phyloP scores from a whole-genome alignment of 2,888 invertebrate species.

The Desoria tigrina region DNA sequence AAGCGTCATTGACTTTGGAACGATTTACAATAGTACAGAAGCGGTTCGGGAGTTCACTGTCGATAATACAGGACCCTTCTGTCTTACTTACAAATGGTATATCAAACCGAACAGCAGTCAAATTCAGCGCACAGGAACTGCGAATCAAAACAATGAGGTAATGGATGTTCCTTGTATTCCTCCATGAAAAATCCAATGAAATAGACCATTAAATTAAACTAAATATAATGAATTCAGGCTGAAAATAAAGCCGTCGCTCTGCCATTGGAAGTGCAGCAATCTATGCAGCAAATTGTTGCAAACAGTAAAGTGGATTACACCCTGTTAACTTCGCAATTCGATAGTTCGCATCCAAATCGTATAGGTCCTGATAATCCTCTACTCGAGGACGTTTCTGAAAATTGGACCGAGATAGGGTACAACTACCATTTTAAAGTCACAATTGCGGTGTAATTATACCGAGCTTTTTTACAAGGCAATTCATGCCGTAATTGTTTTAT shows the following conservation, averaged over 20 bases:
- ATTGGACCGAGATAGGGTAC: too few relatives aligned
- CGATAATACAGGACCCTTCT: conserved; percentile 34
- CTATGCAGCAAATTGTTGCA: not conserved
- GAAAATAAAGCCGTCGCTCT: not conserved
- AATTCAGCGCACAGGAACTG: not conserved
- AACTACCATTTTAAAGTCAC: too few relatives aligned
- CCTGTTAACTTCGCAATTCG: not conserved
- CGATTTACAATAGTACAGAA: conserved; percentile 38
- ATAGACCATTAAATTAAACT: not conserved
- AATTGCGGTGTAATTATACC: too few relatives aligned
- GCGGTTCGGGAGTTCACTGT: conserved; percentile 40
- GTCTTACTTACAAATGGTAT: conserved; percentile 44
- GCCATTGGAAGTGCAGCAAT: not conserved
- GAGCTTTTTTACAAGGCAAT: too few relatives aligned
- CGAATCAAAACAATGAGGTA: not conserved
- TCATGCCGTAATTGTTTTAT: too few relatives aligned
- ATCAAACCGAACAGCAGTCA: conserved; percentile 35
- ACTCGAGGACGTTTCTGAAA: too few relatives aligned
- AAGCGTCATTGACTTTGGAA: conserved; percentile 34
- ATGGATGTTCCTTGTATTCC: not conserved
- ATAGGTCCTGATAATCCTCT: too few relatives aligned
- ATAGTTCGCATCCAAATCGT: too few relatives aligned
- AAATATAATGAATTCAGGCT: not conserved
- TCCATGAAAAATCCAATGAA: not conserved
- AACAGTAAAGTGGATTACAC: not conserved